Base-by-base conservation (phyloP, 2,113 vertebrate genomes). In the Percopsis transmontana region DNA sequence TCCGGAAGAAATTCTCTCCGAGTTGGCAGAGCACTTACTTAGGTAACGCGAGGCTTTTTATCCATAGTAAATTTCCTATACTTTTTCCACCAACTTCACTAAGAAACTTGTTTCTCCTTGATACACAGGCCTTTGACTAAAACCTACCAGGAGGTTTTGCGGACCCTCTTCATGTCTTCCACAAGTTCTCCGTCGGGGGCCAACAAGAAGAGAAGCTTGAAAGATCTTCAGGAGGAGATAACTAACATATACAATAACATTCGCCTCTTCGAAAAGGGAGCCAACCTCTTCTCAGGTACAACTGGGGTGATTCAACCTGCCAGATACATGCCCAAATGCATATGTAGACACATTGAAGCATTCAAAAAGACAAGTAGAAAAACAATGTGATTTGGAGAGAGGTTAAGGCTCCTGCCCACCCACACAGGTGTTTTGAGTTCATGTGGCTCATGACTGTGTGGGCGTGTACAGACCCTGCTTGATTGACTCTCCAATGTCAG, bases 171-270 rank as follows among this genome's bases (percentile, higher is more conserved):
- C 70, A 73, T 94, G 2, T 97, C 96, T 67, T 95, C 96, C 58
- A 89, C 85, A 44, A 92, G 90, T 58, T 88, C 93, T 18, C 77
- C 85, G 0, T 91, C 94, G 6, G 94, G 95, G 47, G 87, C 90
- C 50, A 95, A 76, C 80, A 94, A 95, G 77, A 99, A 94, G 81
- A 93, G 93, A 69, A 96, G 92, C 3, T 90, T 96, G 78, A 99
- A 96, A 85, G 96, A 99, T 20, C 89, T 99, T 3, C 97, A 99
- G 85, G 97, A 99, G 79, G 97, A 99, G 70, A 93, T 98, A 80
- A 93, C 90, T 71, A 96, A 91, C 79, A 87, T 99, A 0, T 96
- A 96, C 88, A 95, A 91, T 88, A 99, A 96, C 82, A 93, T 98
- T 72, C 88, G 94, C 0, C 91, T 97, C 50, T 97, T 98, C 89